These are phyloP conservation scores for Ptiloglossa arizonensis DNA, from an alignment of 1,140 invertebrate species.

Conservation along the genomic window DNA sequence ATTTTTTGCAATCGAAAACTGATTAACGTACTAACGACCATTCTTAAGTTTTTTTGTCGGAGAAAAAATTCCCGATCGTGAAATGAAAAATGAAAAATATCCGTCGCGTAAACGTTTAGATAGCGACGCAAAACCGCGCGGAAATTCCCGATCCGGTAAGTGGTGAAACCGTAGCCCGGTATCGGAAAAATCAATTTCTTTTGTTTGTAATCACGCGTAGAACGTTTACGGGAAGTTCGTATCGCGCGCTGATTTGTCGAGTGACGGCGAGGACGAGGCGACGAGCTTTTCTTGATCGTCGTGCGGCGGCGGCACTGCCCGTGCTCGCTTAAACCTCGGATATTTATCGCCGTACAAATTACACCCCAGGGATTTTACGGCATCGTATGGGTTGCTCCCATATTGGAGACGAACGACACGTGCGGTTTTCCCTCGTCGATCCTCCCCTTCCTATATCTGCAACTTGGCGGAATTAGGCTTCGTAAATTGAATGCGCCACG, in stretches of 20 bases:
- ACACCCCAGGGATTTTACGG: constrained; percentile 45
- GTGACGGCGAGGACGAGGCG: constrained; percentile 51
- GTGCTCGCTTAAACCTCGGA: constrained; percentile 15
- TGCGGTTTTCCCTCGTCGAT: constrained; percentile 36
- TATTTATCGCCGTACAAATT: constrained; percentile 67
- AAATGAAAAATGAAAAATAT: too few species aligned
- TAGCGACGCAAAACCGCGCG: too few species aligned
- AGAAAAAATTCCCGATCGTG: too few species aligned
- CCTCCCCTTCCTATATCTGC: constrained; percentile 10
- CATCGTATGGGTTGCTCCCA: constrained; percentile 2
- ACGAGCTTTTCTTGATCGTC: constrained; percentile 62
- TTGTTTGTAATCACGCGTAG: too few species aligned
- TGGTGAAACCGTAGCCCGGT: too few species aligned
- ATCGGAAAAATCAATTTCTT: too few species aligned
- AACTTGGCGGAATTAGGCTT: constrained; percentile 48
- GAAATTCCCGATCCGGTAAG: too few species aligned
- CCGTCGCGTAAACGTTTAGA: too few species aligned
- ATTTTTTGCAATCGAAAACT: too few species aligned
- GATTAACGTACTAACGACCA: too few species aligned
- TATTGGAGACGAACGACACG: constrained; percentile 49
- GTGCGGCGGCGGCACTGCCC: constrained; percentile 70
- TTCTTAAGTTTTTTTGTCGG: too few species aligned
- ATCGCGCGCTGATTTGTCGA: constrained; percentile 63
- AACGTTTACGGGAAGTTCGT: neutral
- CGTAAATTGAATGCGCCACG: constrained; percentile 54